Base-by-base conservation (phyloP, 2,888 invertebrate species). In the Cerceris rybyensis region DNA sequence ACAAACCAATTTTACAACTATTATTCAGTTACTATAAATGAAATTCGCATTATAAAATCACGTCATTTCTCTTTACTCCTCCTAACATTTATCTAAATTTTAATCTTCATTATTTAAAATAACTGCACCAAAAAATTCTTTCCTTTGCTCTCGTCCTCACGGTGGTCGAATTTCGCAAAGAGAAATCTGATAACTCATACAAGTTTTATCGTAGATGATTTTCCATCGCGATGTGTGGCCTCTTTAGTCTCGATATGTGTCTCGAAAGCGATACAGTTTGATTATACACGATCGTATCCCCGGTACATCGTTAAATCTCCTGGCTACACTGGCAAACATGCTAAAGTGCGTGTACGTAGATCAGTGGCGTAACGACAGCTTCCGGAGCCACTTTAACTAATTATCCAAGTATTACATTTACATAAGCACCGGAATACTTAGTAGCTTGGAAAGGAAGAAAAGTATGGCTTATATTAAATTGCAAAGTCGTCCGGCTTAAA, bases 301-400 rank as follows among this genome's bases (percentile, higher is more conserved):
- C 52, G 60, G 70, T 68, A 70, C 69, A 67, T 58, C 69, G 60
- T 54, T 70, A 60, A 67, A 46, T 55, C 63, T 39, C 28, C 43
- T 42, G 17, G 41, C n/a, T 41, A 58, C 66, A 65, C 54, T 42
- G 17, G 50, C n/a, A 46, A 54, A 76, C 79, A 66, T 39, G 69
- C 69, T 61, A 16, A 67, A 60, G 54, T 67, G 72, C 63, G 63
- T 73, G 57, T 60, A 73, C 69, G 64, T 66, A 60, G 46, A 68
- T 50, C 74, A 76, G 61, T 63, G 68, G 69, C 72, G 81, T 81
- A 83, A 81, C 65, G 60, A 58, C 64, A 39, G 61, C 67, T 71
- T 67, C 63, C 67, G 73, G 17, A 63, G 63, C 67, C 70, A 70
- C 72, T 73, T 57, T n/a, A 13, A 9, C 11, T 17, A n/a, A 59